phyloP scores from a whole-genome alignment of 2,888 invertebrate genomes.

The Alviniconcha strummeri region DNA sequence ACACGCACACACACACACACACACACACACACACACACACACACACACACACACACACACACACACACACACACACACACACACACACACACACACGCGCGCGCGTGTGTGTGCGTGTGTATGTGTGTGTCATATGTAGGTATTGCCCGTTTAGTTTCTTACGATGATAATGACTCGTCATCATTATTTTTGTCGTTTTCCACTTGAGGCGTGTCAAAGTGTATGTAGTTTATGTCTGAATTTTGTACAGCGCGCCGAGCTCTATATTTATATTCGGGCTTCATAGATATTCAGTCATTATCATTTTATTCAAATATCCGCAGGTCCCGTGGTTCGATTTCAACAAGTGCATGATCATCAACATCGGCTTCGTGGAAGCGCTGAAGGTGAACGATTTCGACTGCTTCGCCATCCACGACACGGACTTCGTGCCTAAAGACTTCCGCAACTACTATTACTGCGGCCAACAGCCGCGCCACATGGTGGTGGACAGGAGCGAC shows the following conservation, averaged over 20 bases:
- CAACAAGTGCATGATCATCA: slow-evolving; percentile 36
- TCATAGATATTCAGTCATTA: too few species aligned
- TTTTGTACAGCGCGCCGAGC: too few species aligned
- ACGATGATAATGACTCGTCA: too few species aligned
- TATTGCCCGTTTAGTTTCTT: background rate
- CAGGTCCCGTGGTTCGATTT: slow-evolving; percentile 32
- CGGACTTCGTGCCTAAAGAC: slow-evolving; percentile 33
- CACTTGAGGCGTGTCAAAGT: too few species aligned
- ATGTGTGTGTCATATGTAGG: background rate
- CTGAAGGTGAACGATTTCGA: slow-evolving; percentile 25
- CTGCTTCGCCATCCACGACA: slow-evolving; percentile 35
- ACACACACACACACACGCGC: background rate
- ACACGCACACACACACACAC: too few species aligned
- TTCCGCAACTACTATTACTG: slow-evolving; percentile 32
- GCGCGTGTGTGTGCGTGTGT: background rate
- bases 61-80: background rate
- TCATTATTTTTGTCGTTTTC: too few species aligned
- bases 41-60: background rate
- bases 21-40: background rate
- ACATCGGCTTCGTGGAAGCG: slow-evolving; percentile 31
- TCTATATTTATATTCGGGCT: too few species aligned
- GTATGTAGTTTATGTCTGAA: too few species aligned
- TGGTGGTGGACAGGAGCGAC: slow-evolving; percentile 33
- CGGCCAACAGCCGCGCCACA: slow-evolving; percentile 29
- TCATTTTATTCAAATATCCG: too few species aligned